Conservation (phyloP, 2,113 vertebrate species). For the Saccopteryx leptura region DNA sequence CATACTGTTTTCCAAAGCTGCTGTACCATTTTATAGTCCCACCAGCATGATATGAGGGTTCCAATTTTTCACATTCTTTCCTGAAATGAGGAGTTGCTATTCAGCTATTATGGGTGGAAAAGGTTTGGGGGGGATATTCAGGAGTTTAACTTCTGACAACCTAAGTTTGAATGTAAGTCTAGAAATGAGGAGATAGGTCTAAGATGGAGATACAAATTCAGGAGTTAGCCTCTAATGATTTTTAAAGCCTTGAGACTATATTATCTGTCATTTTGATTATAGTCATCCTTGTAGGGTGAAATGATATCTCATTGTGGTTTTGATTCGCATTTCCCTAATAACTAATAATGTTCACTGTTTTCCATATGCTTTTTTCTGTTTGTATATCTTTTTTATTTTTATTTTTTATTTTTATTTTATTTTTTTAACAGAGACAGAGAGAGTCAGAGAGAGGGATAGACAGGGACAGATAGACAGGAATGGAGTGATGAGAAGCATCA, state of each 20-base stretch:
- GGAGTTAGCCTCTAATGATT: not conserved
- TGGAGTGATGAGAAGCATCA: too few species aligned
- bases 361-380: not conserved
- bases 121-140: not conserved
- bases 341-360: not conserved
- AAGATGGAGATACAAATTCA: not conserved
- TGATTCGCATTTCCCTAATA: slow-evolving; percentile 18
- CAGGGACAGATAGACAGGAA: too few species aligned
- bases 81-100: not conserved
- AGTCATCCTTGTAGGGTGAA: not conserved
- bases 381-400: slow-evolving; percentile 19
- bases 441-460: too few species aligned
- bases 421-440: too few species aligned
- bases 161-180: not conserved
- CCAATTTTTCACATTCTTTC: not conserved
- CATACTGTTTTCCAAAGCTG: slow-evolving; percentile 8
- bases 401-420: not conserved
- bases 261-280: slow-evolving; percentile 7
- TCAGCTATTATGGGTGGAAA: not conserved
- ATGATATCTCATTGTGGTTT: not conserved
- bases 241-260: not conserved
- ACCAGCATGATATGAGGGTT: not conserved
- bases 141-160: not conserved
- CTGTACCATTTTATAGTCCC: not conserved
- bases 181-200: not conserved